Base-by-base conservation (phyloP, 1,140 invertebrate species). In the Spodoptera litura region DNA sequence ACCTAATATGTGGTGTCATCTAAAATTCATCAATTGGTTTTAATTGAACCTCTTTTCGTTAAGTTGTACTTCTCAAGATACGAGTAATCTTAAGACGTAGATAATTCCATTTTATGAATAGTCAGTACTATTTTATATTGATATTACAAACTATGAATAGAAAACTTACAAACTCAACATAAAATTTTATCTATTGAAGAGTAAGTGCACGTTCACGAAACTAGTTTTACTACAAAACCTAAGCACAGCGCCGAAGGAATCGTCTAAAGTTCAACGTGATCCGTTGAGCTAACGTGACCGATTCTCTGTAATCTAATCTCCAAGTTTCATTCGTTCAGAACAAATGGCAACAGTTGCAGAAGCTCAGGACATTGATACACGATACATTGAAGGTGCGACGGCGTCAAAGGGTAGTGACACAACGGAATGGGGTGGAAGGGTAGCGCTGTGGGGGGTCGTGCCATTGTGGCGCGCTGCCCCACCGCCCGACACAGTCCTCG, bases 391-490 rank as follows among this genome's bases (percentile, higher is more conserved):
- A 52, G 89, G 87, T 9, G 84, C 84, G n/a, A 82, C 61, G n/a
- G 91, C 87, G 31, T 81, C 81, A 25, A 89, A 78, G 82, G 90
- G 91, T 27, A 80, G 75, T 8, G 75, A 88, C 35, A 94, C 93
- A 12, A 66, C 72, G n/a, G 92, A 93, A 53, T 93, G 88, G 87
- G 86, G 84, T 8, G 83, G 85, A 4, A 80, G 83, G n/a, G 81
- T 92, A 3, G 86, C 90, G 0, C 74, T 94, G 3, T 94, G 92
- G 91, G 93, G 93, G 4, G 62, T 93, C 2, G 76, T 93, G 27
- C 93, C 93, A 4, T 68, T 93, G 59, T 93, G 91, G 90, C 83
- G 84, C 11, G 81, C 87, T 25, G 72, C 89, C 15, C 88, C 87
- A 11, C 86, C 91, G 12, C 86, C 88, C 0, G 79, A 88, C 71